phyloP scores from a whole-genome alignment of 2,888 invertebrate genomes.

The Eristalis pertinax region DNA sequence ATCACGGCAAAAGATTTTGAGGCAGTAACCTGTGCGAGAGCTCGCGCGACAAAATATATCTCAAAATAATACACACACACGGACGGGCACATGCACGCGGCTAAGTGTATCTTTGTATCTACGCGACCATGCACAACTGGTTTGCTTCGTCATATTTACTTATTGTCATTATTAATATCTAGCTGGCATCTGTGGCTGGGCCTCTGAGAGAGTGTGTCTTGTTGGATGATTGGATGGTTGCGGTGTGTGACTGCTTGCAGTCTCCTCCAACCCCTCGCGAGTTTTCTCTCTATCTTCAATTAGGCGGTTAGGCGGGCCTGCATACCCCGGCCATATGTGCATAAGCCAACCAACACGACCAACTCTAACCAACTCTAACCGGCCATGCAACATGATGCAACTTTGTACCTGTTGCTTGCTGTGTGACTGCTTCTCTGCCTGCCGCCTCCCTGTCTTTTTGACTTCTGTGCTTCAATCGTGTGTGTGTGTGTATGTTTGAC shows the following conservation, averaged over 20 bases:
- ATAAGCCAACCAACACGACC: too few species aligned
- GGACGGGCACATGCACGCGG: too few species aligned
- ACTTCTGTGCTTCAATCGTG: too few species aligned
- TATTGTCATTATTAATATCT: slow-evolving; percentile 63
- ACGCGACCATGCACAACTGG: slow-evolving; percentile 39
- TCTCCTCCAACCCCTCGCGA: too few species aligned
- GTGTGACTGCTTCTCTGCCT: neutral
- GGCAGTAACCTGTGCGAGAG: neutral
- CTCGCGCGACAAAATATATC: neutral
- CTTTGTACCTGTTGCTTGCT: slow-evolving; percentile 50
- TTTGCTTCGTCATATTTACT: slow-evolving; percentile 61
- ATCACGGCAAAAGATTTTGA: slow-evolving; percentile 22
- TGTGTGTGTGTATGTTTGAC: neutral
- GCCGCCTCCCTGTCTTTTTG: neutral
- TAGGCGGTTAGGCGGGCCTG: slow-evolving; percentile 6
- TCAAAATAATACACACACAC: too few species aligned
- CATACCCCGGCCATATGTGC: too few species aligned
- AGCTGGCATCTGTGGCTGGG: neutral
- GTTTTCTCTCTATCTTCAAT: slow-evolving; percentile 20
- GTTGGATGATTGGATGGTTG: too few species aligned
- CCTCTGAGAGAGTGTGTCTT: neutral
- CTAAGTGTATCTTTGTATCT: neutral
- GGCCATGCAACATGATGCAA: slow-evolving; percentile 60
- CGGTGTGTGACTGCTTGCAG: too few species aligned
- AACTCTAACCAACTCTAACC: slow-evolving; percentile 11